Percentiles rank a stretch among this genome's conserved stretches.
Evolutionary conservation across 2,113 vertebrate species (phyloP).

Genomic region (Litocranius walleri): DNA sequence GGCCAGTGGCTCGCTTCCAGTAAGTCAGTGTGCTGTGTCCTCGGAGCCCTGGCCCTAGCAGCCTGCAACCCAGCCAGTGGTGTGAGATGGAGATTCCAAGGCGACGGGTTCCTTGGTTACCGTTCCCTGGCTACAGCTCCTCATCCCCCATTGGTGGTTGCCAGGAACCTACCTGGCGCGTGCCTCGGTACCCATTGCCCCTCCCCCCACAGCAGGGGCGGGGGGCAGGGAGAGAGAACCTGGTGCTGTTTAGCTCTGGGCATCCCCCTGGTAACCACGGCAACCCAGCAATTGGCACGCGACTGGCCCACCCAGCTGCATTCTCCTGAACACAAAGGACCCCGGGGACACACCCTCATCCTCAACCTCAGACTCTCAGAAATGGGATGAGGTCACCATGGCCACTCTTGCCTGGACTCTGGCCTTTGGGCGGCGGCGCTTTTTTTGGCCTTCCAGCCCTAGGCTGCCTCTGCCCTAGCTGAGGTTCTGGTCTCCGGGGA

Average conservation of each 20-base stretch:
- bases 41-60: slow-evolving; percentile 45
- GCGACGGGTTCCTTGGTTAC: slow-evolving; percentile 83
- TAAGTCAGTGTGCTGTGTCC: background rate
- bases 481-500: background rate
- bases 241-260: slow-evolving; percentile 74
- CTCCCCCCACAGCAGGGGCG: slow-evolving; percentile 30
- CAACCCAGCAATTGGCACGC: slow-evolving; percentile 77
- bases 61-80: slow-evolving; percentile 77
- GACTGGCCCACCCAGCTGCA: slow-evolving; percentile 65
- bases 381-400: slow-evolving; percentile 41
- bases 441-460: background rate
- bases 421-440: background rate
- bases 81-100: slow-evolving; percentile 78
- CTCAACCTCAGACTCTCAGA: slow-evolving; percentile 38
- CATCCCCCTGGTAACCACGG: slow-evolving; percentile 80
- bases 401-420: background rate
- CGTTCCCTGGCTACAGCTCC: slow-evolving; percentile 76
- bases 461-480: background rate
- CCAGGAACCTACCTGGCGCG: slow-evolving; percentile 53
- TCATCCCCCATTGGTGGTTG: slow-evolving; percentile 50
- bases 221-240: slow-evolving; percentile 46
- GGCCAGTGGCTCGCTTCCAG: background rate
- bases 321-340: slow-evolving; percentile 69
- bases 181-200: slow-evolving; percentile 61
- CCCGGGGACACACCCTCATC: slow-evolving; percentile 40